Evolutionary conservation across 2,797 vertebrate species (phyloP).

Genomic region (Synaphobranchus kaupii): DNA sequence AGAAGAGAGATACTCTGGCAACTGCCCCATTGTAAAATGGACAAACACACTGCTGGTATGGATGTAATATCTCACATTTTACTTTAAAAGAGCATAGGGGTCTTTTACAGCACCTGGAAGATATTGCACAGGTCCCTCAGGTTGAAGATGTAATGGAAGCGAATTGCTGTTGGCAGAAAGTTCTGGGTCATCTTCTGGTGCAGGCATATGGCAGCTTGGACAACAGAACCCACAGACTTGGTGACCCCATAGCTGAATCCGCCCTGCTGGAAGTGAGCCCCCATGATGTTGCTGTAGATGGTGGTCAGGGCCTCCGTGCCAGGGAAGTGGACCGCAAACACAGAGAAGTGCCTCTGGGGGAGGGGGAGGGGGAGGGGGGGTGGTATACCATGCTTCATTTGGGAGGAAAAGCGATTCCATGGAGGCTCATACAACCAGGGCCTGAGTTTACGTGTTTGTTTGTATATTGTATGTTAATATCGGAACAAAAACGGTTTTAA

Average conservation of each 20-base stretch:
- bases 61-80: background rate
- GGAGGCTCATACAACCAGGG: background rate
- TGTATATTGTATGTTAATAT: too few relatives aligned
- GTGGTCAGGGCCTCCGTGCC: slow-evolving; percentile 68
- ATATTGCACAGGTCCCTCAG: slow-evolving; percentile 74
- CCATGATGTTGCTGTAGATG: slow-evolving; percentile 78
- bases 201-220: slow-evolving; percentile 75
- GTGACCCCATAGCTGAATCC: slow-evolving; percentile 78
- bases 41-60: background rate
- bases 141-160: slow-evolving; percentile 82
- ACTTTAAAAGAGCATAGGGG: background rate
- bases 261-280: slow-evolving; percentile 75
- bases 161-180: slow-evolving; percentile 78
- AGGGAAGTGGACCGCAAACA: slow-evolving; percentile 77
- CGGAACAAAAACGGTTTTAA: too few relatives aligned
- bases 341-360: slow-evolving; percentile 64
- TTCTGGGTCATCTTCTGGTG: slow-evolving; percentile 84
- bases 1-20: background rate
- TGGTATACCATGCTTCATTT: background rate
- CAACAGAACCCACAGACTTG: slow-evolving; percentile 69
- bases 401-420: background rate
- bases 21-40: background rate
- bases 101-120: slow-evolving; percentile 67
- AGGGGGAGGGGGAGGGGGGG: background rate
- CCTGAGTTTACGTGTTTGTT: background rate